Evolutionary conservation across 1,140 invertebrate species (phyloP).

Genomic region (Drosophila burlai): DNA sequence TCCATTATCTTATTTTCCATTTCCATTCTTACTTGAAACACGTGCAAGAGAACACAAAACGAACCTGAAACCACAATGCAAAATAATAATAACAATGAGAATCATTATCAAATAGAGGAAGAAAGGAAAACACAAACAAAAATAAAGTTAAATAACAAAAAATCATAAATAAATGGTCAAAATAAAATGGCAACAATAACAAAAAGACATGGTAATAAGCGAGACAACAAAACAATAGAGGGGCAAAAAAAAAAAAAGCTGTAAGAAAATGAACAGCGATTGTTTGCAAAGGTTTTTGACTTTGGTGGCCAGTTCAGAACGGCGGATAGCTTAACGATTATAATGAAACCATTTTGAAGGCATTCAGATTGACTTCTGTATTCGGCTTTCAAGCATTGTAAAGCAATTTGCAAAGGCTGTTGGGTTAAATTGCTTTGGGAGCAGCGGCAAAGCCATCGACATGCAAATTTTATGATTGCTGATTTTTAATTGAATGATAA

Average conservation of each 20-base stretch:
- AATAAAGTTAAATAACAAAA: constrained; percentile 24
- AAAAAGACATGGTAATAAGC: constrained; percentile 31
- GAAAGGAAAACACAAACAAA: constrained; percentile 4
- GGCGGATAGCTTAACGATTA: constrained; percentile 44
- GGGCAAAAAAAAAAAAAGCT: constrained; percentile 7
- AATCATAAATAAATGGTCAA: constrained; percentile 65
- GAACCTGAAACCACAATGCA: constrained; percentile 41
- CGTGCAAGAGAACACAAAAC: constrained; percentile 51
- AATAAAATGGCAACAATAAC: constrained; percentile 57
- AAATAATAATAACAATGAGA: constrained; percentile 61
- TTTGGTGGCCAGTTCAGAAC: constrained; percentile 44
- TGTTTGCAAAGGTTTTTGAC: constrained; percentile 57
- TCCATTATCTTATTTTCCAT: constrained; percentile 15
- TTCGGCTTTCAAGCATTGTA: constrained; percentile 26
- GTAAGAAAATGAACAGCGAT: constrained; percentile 46
- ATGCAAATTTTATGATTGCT: constrained; percentile 28
- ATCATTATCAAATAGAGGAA: constrained; percentile 61
- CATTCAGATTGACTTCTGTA: constrained; percentile 66
- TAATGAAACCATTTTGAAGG: constrained; percentile 64
- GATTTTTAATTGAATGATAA: constrained; percentile 22
- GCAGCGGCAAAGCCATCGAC: constrained; percentile 17
- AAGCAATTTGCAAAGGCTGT: constrained; percentile 39
- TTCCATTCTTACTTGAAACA: constrained; percentile 46
- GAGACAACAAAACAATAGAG: constrained; percentile 45
- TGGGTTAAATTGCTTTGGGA: constrained; percentile 38